Conservation (phyloP, 2,888 invertebrate genomes). For the Caenorhabditis sulstoni region DNA sequence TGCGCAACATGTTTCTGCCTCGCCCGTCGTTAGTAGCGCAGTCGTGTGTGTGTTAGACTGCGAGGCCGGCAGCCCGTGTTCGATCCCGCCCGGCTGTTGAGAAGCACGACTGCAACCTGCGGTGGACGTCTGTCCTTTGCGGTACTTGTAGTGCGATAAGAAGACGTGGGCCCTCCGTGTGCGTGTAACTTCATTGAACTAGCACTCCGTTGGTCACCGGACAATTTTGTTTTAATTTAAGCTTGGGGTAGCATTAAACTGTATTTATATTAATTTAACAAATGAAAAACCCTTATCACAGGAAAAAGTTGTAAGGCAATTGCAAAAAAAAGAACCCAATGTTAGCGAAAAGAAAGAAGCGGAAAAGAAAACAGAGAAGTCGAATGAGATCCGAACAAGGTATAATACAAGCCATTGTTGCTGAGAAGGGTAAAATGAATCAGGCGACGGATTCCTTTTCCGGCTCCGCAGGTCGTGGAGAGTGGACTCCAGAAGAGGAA, state of each 20-base stretch:
- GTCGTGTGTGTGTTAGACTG: slow-evolving; percentile 11
- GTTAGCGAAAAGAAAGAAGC: slow-evolving; percentile 5
- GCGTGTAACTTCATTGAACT: slow-evolving; percentile 52
- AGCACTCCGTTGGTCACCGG: slow-evolving; percentile 53
- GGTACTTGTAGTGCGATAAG: slow-evolving; percentile 55
- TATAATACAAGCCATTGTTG: background rate
- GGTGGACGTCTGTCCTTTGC: slow-evolving; percentile 32
- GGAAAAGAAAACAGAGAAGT: slow-evolving; percentile 13
- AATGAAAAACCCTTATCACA: slow-evolving; percentile 9
- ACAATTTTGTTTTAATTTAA: slow-evolving; percentile 47
- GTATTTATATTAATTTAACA: slow-evolving; percentile 23
- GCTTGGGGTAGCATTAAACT: slow-evolving; percentile 14
- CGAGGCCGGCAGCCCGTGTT: slow-evolving; percentile 1
- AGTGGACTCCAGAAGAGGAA: slow-evolving; percentile 30
- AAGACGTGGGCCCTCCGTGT: slow-evolving; percentile 50
- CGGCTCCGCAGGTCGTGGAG: slow-evolving; percentile 20
- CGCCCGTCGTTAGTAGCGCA: slow-evolving; percentile 19
- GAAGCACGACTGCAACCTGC: slow-evolving; percentile 53
- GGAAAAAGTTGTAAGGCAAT: slow-evolving; percentile 30
- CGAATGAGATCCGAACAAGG: slow-evolving; percentile 38
- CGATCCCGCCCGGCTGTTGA: slow-evolving; percentile 2
- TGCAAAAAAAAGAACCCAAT: slow-evolving; percentile 15
- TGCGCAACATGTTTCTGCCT: background rate
- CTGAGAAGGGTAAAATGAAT: background rate
- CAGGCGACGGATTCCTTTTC: slow-evolving; percentile 28